Evolutionary conservation across 1,140 invertebrate genomes (phyloP).

Genomic region (Phthorimaea operculella): DNA sequence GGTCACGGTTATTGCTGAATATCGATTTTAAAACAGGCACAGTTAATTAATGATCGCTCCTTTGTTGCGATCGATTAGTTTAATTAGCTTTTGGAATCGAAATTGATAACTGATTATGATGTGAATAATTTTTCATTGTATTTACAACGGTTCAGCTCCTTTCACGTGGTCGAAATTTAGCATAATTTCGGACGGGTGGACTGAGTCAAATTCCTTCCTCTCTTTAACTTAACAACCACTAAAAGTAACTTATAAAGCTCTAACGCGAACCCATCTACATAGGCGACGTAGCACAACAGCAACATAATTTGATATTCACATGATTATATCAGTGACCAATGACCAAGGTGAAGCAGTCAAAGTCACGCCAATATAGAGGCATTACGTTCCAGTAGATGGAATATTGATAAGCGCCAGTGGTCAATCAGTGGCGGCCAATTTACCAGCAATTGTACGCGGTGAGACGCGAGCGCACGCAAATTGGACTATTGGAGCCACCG

Average conservation of each 20-base stretch:
- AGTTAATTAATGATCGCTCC: slow-evolving; percentile 43
- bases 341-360: no score
- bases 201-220: no score
- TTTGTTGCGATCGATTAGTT: slow-evolving; percentile 26
- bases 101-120: slow-evolving; percentile 16
- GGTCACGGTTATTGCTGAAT: slow-evolving; percentile 45
- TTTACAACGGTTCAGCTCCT: not conserved
- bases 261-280: no score
- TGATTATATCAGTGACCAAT: no score
- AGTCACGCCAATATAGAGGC: not conserved
- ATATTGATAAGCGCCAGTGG: slow-evolving; percentile 60
- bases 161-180: not conserved
- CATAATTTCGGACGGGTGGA: no score
- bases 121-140: slow-evolving; percentile 25
- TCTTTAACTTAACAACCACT: no score
- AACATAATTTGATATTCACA: no score
- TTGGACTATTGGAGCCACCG: slow-evolving; percentile 49
- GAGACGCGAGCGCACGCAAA: slow-evolving; percentile 51
- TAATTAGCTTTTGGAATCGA: slow-evolving; percentile 32
- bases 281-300: no score
- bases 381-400: slow-evolving; percentile 17
- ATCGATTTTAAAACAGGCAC: slow-evolving; percentile 29
- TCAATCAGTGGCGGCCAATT: slow-evolving; percentile 58
- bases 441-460: slow-evolving; percentile 57
- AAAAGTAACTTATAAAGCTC: no score